Conservation (phyloP, 1,140 invertebrate genomes). For the Bombus huntii region DNA sequence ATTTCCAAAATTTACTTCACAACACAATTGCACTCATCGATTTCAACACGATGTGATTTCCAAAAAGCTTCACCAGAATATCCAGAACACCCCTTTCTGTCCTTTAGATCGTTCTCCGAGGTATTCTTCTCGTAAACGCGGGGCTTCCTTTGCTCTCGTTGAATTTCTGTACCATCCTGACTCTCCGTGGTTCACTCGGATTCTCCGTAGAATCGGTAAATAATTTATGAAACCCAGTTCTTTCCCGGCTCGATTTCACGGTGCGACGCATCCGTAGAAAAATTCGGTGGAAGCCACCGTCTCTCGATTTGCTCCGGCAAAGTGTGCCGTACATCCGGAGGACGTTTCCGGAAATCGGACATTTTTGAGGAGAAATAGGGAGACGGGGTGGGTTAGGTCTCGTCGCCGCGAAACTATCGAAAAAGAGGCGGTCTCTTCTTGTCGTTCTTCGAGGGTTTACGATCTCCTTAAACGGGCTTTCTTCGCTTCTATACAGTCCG, state of each 20-base stretch:
- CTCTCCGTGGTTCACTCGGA: background rate
- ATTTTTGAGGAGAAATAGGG: constrained; percentile 13
- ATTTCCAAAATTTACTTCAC: too few relatives aligned
- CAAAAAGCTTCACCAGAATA: background rate
- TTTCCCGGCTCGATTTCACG: constrained; percentile 66
- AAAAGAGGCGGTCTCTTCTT: background rate
- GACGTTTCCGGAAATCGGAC: constrained; percentile 35
- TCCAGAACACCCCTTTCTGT: too few relatives aligned
- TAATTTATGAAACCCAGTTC: constrained; percentile 73
- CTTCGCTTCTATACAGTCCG: background rate
- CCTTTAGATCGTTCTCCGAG: too few relatives aligned
- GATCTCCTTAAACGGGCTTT: constrained; percentile 1
- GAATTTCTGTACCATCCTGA: background rate
- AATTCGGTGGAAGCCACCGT: constrained; percentile 47
- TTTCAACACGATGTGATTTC: background rate
- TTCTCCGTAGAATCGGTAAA: constrained; percentile 59
- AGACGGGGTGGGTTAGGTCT: background rate
- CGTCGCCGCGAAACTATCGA: background rate
- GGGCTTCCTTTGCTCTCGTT: background rate
- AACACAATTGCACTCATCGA: too few relatives aligned
- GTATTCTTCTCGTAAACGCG: constrained; percentile 3
- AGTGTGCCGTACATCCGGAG: constrained; percentile 29
- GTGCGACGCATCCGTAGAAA: constrained; percentile 64
- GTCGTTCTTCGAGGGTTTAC: background rate
- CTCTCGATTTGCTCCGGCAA: constrained; percentile 36